These are phyloP conservation scores for Notolabrus celidotus DNA, from an alignment of 2,797 vertebrate species.

Conservation along the genomic window DNA sequence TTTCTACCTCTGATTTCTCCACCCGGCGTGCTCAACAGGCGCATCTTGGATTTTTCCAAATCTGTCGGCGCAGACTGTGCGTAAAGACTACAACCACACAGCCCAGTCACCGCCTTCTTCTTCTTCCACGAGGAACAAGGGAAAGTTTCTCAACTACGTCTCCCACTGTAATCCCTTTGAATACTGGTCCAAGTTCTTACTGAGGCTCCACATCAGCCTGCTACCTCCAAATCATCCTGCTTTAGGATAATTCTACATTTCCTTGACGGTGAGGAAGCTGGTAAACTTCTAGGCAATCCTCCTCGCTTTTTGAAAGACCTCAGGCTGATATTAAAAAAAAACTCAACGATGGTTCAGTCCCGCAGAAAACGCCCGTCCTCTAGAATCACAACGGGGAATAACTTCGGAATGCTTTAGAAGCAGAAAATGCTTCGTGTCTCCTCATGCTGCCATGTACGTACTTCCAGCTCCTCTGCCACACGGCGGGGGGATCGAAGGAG, in stretches of 20 bases:
- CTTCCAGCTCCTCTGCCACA: constrained; percentile 17
- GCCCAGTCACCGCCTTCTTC: constrained; percentile 18
- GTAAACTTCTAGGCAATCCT: constrained; percentile 53
- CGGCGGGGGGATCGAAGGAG: constrained; percentile 33
- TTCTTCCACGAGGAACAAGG: constrained; percentile 20
- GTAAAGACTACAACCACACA: constrained; percentile 38
- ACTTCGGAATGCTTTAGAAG: constrained; percentile 13
- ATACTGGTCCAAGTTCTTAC: constrained; percentile 47
- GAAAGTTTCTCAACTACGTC: constrained; percentile 61
- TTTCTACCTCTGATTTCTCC: constrained; percentile 48
- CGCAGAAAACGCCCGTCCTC: too few relatives aligned
- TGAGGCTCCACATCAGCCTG: constrained; percentile 57
- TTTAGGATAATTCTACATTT: constrained; percentile 53
- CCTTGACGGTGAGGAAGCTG: constrained; percentile 28
- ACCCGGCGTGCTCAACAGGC: constrained; percentile 51
- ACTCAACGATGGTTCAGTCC: background rate
- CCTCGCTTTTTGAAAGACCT: constrained; percentile 12
- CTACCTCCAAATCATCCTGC: constrained; percentile 65
- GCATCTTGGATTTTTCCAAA: constrained; percentile 64
- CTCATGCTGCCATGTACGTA: constrained; percentile 14
- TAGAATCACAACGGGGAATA: background rate
- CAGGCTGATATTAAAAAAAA: constrained; percentile 1
- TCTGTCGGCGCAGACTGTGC: constrained; percentile 42
- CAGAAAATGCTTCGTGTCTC: constrained; percentile 29
- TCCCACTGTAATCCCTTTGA: constrained; percentile 45